Percentiles rank a stretch among this genome's conserved stretches.
Evolutionary conservation across 1,140 invertebrate species (phyloP).

Genomic region (Pseudachorutes palmiensis): DNA sequence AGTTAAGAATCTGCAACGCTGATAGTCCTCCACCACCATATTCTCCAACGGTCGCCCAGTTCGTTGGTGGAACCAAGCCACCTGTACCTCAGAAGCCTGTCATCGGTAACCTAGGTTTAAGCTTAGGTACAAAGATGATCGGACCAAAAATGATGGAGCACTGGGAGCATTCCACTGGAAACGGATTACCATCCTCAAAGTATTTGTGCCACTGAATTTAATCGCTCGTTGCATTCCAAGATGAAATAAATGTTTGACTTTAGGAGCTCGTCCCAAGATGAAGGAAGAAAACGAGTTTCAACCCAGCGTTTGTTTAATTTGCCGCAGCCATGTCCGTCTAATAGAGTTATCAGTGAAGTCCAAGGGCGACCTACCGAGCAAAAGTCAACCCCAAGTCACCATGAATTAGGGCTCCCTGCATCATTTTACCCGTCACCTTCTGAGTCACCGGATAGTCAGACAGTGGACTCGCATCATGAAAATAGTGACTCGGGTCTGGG

Average conservation of each 20-base stretch:
- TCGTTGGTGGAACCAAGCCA: background rate
- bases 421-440: constrained; percentile 25
- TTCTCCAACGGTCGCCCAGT: constrained; percentile 35
- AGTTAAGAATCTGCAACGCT: constrained; percentile 35
- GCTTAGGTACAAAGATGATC: constrained; percentile 22
- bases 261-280: no score
- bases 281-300: no score
- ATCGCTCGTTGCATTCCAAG: no score
- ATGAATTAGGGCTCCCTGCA: constrained; percentile 17
- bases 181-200: no score
- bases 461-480: constrained; percentile 37
- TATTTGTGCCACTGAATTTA: no score
- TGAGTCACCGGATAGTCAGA: constrained; percentile 30
- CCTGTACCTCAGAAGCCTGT: constrained; percentile 12
- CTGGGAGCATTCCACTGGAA: no score
- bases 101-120: constrained; percentile 30
- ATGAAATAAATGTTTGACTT: no score
- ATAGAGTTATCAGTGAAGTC: constrained; percentile 21
- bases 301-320: no score
- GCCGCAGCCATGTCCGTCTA: no score
- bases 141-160: no score
- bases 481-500: constrained; percentile 40
- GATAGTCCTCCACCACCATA: constrained; percentile 43
- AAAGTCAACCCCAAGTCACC: constrained; percentile 7
- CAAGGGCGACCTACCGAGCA: constrained; percentile 13